Evolutionary conservation across 2,797 vertebrate species (phyloP), one percentile per base, ranked within the genome.

Genomic region (Acrossocheilus wenchowensis): DNA sequence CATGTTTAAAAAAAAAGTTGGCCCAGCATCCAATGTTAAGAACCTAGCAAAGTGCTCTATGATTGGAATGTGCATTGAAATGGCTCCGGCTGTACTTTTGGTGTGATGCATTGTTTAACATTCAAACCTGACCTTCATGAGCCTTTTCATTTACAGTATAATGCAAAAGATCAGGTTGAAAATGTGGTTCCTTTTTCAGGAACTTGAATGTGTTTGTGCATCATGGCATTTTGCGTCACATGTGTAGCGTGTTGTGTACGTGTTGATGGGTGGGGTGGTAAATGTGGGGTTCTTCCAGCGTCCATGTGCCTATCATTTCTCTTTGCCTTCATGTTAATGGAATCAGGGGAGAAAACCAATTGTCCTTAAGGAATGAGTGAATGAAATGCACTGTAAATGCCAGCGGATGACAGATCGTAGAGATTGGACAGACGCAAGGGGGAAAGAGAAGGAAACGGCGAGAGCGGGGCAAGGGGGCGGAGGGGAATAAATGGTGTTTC

Each of bases 311-410:
- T 95, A 95, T 96, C 95, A 94, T 96, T 96, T 96, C 96, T 87
- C 82, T 54, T 85, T 80, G 93, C 95, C 91, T 94, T 96, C 97
- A 97, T 97, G 96, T 95, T 96, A 97, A 97, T 97, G 96, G 96
- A 95, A 96, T 96, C 94, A 95, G 94, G 78, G 86, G 79, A 89
- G 96, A 96, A 97, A 97, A 96, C 96, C 96, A 96, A 96, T 96
- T 97, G 96, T 97, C 96, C 96, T 97, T 96, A 97, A 96, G 96
- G 96, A 96, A 95, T 95, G 95, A 86, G 93, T 95, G 96, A 97
- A 96, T 96, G 95, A 96, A 96, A 96, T 95, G 95, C 95, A 94
- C 95, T 95, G 96, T 97, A 97, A 97, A 97, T 97, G 97, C 96
- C 97, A 97, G 93, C 91, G 93, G 93, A 96, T 97, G 97, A 97